Percentiles rank a stretch among this genome's conserved stretches.
Evolutionary conservation across 2,797 vertebrate species (phyloP).

Genomic region (Sebastes itinus): DNA sequence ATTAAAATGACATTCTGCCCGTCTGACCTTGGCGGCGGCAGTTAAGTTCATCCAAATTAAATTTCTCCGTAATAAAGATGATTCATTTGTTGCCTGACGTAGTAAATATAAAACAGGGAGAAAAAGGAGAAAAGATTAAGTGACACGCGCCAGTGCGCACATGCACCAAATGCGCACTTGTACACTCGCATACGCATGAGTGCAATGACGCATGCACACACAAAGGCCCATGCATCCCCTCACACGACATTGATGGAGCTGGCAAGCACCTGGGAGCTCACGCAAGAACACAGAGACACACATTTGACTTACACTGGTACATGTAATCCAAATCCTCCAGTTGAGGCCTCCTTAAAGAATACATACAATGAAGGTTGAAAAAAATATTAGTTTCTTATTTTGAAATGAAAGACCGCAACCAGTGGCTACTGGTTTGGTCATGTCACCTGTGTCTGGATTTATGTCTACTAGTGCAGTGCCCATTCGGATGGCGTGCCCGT

Average conservation of each 20-base stretch:
- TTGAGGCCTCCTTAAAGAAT: neutral
- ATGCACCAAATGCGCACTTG: slow-evolving; percentile 20
- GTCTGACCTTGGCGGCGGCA: slow-evolving; percentile 86
- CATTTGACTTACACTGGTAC: neutral
- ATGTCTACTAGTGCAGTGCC: neutral
- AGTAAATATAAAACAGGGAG: slow-evolving; percentile 83
- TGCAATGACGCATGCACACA: slow-evolving; percentile 11
- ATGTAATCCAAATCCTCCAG: neutral
- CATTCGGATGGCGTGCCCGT: no score
- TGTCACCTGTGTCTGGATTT: neutral
- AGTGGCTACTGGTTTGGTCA: neutral
- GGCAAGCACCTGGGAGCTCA: slow-evolving; percentile 21
- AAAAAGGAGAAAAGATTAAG: slow-evolving; percentile 77
- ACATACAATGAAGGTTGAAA: neutral
- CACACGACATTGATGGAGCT: slow-evolving; percentile 3
- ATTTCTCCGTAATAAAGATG: slow-evolving; percentile 87
- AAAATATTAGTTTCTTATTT: neutral
- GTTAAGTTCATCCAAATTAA: slow-evolving; percentile 88
- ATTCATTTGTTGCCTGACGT: slow-evolving; percentile 86
- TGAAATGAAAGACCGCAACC: neutral
- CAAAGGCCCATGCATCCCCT: neutral
- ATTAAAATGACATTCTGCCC: slow-evolving; percentile 88
- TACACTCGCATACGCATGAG: slow-evolving; percentile 3
- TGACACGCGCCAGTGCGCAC: slow-evolving; percentile 65
- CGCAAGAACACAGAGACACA: neutral